Evolutionary conservation across 2,797 vertebrate genomes (phyloP).

Genomic region (Clarias fuscus): DNA sequence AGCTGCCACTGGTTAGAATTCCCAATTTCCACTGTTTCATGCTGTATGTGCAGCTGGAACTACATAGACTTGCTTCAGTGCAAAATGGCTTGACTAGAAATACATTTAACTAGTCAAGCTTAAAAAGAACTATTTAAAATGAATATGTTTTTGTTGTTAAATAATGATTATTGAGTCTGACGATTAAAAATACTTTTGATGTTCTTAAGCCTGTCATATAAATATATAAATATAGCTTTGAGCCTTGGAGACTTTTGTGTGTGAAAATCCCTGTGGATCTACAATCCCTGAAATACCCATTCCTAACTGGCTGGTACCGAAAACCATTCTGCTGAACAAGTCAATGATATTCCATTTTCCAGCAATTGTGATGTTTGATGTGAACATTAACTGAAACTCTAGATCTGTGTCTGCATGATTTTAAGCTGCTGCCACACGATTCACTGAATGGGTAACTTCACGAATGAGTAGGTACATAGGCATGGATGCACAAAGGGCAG

Average conservation of each 20-base stretch:
- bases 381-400: neutral
- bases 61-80: neutral
- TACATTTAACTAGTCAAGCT: neutral
- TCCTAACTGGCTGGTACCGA: no score
- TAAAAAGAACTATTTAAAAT: conserved; percentile 11
- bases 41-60: neutral
- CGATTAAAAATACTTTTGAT: conserved; percentile 9
- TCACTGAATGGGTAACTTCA: neutral
- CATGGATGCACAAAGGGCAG: no score
- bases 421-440: neutral
- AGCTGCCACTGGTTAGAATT: neutral
- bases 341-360: neutral
- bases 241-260: neutral
- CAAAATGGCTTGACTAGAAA: neutral
- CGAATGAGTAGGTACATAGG: neutral
- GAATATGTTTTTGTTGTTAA: neutral
- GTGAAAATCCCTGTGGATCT: neutral
- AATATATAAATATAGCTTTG: neutral
- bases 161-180: neutral
- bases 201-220: conserved; percentile 1
- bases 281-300: neutral
- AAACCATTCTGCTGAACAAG: neutral
- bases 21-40: neutral
- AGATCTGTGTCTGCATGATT: neutral
- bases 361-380: neutral